Evolutionary conservation across 2,797 vertebrate species (phyloP).

Genomic region (Schizothorax lantsangensis): DNA sequence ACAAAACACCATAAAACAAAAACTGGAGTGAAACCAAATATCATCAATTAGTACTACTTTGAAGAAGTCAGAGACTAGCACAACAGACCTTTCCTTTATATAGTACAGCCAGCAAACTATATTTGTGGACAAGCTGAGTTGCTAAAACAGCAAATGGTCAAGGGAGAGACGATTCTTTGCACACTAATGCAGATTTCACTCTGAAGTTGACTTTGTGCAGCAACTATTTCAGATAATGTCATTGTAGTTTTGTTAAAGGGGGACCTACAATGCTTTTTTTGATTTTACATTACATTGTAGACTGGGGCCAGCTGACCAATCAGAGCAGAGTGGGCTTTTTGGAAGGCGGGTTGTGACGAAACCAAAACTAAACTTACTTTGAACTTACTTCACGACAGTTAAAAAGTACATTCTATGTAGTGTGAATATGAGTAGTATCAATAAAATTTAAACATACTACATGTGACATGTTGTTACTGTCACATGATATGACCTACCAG

Average conservation of each 20-base stretch:
- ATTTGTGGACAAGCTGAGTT: slow-evolving; percentile 26
- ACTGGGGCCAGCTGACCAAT: background rate
- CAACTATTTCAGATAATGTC: slow-evolving; percentile 14
- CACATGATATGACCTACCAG: background rate
- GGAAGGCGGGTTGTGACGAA: background rate
- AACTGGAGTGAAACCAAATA: background rate
- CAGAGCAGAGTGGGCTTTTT: background rate
- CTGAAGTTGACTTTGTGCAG: slow-evolving; percentile 14
- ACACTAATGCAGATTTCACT: slow-evolving; percentile 25
- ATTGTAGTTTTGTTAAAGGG: background rate
- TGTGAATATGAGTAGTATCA: background rate
- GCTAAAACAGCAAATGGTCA: slow-evolving; percentile 15
- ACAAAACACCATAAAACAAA: background rate
- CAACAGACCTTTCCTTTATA: slow-evolving; percentile 11
- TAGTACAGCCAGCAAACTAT: background rate
- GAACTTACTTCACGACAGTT: background rate
- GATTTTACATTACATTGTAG: background rate
- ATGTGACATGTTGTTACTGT: no score
- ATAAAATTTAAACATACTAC: no score
- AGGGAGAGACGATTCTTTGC: slow-evolving; percentile 9
- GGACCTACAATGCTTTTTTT: background rate
- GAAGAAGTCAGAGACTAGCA: background rate
- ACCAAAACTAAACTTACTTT: background rate
- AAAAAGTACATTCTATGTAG: background rate
- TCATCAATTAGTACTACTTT: background rate